Evolutionary conservation across 2,113 vertebrate species (phyloP), one percentile per base, ranked within the genome.

Genomic region (Hyla sarda): DNA sequence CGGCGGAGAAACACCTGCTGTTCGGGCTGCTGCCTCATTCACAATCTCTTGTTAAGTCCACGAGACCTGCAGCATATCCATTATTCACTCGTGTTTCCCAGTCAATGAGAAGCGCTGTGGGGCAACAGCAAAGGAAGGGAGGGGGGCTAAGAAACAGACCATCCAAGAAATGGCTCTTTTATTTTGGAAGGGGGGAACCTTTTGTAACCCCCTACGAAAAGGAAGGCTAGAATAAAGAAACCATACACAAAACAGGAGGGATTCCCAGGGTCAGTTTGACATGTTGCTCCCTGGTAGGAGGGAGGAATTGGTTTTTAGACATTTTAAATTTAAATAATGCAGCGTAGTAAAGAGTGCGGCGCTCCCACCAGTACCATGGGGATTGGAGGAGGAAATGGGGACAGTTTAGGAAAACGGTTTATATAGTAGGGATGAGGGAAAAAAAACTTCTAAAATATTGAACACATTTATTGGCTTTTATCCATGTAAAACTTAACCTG

Each of bases 11-110:
- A 28, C 84, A 86, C 84, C 84, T 86, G 84, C 84, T 86, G 76
- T 73, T 81, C 16, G 12, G 48, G 21, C 84, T 80, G 84, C 84
- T 72, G 77, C 50, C 84, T 86, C 84, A 80, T 86, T 86, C 84
- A 86, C 65, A 80, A 72, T 37, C 32, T 81, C 84, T 71, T 86
- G 76, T 86, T 80, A 13, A 45, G 65, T 80, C 65, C 84, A 81
- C 76, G 65, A 86, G 84, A 79, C 76, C 48, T 14, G 50, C 84
- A 86, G 76, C 65, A 72, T 50, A 28, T 85, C 60, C 47, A 52
- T 78, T 73, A 80, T 80, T 81, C 76, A 58, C n/a, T 32, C 65
- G n/a, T 85, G 72, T 80, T 58, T 34, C 75, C 30, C 58, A 47
- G 47, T 86, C 77, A 86, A 72, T 80, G 50, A 56, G 60, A 69